phyloP scores from a whole-genome alignment of 2,888 invertebrate species.

The Perithous albicinctus region DNA sequence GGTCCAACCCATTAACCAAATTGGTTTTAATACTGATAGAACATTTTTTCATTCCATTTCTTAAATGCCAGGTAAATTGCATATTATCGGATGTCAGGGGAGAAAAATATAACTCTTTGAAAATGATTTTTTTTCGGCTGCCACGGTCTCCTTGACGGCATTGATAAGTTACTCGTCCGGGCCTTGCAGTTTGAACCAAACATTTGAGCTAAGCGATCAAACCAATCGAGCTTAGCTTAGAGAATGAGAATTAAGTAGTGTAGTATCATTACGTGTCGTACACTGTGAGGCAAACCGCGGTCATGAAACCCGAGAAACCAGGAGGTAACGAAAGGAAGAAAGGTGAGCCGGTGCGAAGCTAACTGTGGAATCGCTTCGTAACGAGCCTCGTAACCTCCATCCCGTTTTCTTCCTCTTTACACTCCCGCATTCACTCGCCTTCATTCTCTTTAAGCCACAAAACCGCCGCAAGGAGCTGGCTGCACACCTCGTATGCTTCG shows the following conservation, averaged over 20 bases:
- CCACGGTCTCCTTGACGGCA: too few species aligned
- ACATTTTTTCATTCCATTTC: too few species aligned
- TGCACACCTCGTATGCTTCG: constrained; percentile 43
- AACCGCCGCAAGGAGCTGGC: constrained; percentile 35
- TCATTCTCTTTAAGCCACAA: constrained; percentile 44
- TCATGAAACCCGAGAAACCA: constrained; percentile 54
- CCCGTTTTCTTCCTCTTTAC: constrained; percentile 52
- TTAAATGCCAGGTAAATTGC: too few species aligned
- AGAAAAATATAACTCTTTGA: too few species aligned
- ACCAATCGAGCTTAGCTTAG: not conserved
- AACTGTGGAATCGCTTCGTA: constrained; percentile 48
- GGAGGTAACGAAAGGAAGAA: constrained; percentile 48
- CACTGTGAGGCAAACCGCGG: not conserved
- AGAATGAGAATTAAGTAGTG: constrained; percentile 3
- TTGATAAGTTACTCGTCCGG: not conserved
- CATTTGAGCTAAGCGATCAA: not conserved
- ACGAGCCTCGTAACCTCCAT: constrained; percentile 51
- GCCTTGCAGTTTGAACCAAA: not conserved
- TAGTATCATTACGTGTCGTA: constrained; percentile 2
- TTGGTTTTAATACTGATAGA: too few species aligned
- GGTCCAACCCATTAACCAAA: too few species aligned
- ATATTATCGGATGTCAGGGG: too few species aligned
- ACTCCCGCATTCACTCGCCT: constrained; percentile 46
- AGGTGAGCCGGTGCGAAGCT: constrained; percentile 50
- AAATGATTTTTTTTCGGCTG: too few species aligned